phyloP scores from a whole-genome alignment of 2,888 invertebrate genomes.

The Synergus gifuensis region DNA sequence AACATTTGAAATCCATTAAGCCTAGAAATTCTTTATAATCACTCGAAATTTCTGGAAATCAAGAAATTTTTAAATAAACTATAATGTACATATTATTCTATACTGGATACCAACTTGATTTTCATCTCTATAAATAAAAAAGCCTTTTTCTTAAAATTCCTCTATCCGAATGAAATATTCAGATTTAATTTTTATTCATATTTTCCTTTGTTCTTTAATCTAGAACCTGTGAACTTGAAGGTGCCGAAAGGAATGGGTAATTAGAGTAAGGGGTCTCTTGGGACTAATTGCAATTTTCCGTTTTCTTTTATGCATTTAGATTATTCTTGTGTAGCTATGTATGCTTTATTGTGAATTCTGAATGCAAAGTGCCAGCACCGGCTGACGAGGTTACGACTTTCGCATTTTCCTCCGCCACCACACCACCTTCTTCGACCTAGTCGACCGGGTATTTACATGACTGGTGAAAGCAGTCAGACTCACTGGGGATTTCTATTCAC shows the following conservation, averaged over 20 bases:
- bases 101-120: neutral
- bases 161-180: neutral
- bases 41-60: too few relatives aligned
- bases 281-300: neutral
- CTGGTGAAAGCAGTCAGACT: conserved; percentile 59
- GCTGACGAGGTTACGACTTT: conserved; percentile 51
- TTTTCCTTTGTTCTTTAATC: too few relatives aligned
- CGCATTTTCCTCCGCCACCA: conserved; percentile 45
- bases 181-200: neutral
- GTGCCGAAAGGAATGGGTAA: neutral
- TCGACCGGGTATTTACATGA: conserved; percentile 60
- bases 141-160: neutral
- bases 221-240: too few relatives aligned
- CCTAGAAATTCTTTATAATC: too few relatives aligned
- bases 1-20: too few relatives aligned
- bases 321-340: conserved; percentile 27
- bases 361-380: conserved; percentile 41
- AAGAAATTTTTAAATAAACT: too few relatives aligned
- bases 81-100: too few relatives aligned
- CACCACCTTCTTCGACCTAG: conserved; percentile 43
- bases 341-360: conserved; percentile 34
- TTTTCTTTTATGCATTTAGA: conserved; percentile 18
- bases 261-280: neutral
- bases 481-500: conserved; percentile 60
- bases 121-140: neutral